Percentiles rank a stretch among this genome's conserved stretches.
These are phyloP conservation scores for Clusia tigrina DNA, from an alignment of 2,888 invertebrate species.

Conservation along the genomic window DNA sequence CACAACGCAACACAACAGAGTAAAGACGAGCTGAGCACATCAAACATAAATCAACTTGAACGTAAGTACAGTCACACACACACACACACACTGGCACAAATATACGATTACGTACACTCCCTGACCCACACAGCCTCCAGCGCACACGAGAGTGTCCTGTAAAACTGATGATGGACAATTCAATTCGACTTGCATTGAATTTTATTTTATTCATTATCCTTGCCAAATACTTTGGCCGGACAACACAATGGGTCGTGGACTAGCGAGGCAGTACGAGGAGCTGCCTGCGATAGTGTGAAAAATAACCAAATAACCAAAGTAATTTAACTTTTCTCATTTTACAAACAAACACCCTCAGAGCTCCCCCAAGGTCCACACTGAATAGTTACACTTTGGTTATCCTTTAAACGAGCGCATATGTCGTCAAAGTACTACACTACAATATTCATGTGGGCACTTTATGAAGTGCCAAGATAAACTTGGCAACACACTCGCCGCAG, in stretches of 20 bases:
- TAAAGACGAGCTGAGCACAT: not conserved
- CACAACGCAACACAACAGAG: no score
- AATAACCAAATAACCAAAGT: not conserved
- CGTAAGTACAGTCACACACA: not conserved
- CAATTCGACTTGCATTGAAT: constrained; percentile 7
- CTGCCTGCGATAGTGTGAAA: not conserved
- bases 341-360: not conserved
- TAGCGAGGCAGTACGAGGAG: no score
- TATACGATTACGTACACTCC: not conserved
- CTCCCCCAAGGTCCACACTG: not conserved
- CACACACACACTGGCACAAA: not conserved
- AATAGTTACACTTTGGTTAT: not conserved
- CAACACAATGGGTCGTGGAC: constrained; percentile 1
- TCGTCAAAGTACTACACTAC: no score
- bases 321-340: constrained; percentile 11
- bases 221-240: not conserved
- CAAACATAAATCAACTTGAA: not conserved
- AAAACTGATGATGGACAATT: constrained; percentile 7
- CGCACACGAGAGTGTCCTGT: not conserved
- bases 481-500: no score
- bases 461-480: constrained; percentile 6
- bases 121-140: not conserved
- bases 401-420: constrained; percentile 1
- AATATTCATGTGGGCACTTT: no score
- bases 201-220: constrained; percentile 3